These are phyloP conservation scores for Dipodomys merriami DNA, from an alignment of 2,113 vertebrate genomes.

Conservation along the genomic window DNA sequence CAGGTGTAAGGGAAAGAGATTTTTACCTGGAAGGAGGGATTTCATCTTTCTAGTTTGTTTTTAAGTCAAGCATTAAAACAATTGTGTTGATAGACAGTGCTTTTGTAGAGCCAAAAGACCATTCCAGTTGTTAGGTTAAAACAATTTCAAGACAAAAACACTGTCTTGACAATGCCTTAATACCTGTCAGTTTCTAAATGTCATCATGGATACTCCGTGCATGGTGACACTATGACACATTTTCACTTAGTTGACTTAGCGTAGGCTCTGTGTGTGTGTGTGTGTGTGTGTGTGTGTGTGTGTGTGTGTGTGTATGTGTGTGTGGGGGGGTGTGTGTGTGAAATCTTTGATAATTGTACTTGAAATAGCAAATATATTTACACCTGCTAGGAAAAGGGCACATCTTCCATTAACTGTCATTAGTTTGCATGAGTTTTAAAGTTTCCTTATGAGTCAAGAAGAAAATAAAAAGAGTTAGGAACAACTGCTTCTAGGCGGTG, in stretches of 20 bases:
- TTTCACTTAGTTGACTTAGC: background rate
- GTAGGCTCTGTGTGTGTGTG: background rate
- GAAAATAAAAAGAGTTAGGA: background rate
- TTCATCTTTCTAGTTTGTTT: conserved; percentile 30
- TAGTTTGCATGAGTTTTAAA: background rate
- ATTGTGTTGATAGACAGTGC: background rate
- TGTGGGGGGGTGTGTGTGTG: no score
- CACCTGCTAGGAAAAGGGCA: background rate
- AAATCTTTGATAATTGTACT: background rate
- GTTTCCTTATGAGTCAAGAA: background rate
- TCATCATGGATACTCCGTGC: background rate
- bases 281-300: no score
- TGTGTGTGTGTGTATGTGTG: no score
- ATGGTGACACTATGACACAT: background rate
- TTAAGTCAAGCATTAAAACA: background rate
- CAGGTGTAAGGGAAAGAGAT: background rate
- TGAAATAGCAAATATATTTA: background rate
- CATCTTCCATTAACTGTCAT: no score
- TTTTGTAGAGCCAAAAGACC: background rate
- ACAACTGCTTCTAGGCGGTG: background rate
- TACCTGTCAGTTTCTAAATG: background rate
- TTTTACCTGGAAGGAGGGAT: background rate
- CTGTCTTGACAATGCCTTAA: background rate
- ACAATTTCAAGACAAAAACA: background rate
- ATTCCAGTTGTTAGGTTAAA: background rate